Conservation (phyloP, 2,888 invertebrate species). For the Spisula solida region DNA sequence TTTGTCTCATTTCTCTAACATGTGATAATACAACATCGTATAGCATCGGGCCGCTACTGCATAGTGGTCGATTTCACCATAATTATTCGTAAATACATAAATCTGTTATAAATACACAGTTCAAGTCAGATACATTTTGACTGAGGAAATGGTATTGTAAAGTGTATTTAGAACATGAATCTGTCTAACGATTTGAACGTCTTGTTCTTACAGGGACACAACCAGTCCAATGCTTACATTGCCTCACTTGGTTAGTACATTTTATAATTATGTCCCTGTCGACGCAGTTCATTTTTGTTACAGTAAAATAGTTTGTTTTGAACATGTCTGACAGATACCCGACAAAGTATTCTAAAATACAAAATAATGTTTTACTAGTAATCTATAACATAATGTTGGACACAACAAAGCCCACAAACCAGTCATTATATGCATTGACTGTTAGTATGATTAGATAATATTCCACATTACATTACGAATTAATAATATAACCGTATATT, state of each 20-base stretch:
- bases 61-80: no score
- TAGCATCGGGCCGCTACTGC: no score
- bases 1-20: no score
- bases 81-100: no score
- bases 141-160: no score
- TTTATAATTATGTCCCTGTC: background rate
- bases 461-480: no score
- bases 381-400: background rate
- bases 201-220: slow-evolving; percentile 32
- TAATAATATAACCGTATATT: no score
- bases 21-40: no score
- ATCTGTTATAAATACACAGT: background rate
- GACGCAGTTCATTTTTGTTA: no score
- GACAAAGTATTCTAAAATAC: background rate
- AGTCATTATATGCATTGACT: background rate
- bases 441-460: no score
- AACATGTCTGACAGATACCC: background rate
- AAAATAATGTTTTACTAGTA: background rate
- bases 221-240: slow-evolving; percentile 37
- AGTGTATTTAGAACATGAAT: background rate
- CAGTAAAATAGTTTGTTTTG: background rate
- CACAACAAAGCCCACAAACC: background rate
- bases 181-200: background rate
- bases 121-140: background rate
- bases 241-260: slow-evolving; percentile 36